Conservation (phyloP, 2,113 vertebrate genomes). For the Toxotes jaculatrix region DNA sequence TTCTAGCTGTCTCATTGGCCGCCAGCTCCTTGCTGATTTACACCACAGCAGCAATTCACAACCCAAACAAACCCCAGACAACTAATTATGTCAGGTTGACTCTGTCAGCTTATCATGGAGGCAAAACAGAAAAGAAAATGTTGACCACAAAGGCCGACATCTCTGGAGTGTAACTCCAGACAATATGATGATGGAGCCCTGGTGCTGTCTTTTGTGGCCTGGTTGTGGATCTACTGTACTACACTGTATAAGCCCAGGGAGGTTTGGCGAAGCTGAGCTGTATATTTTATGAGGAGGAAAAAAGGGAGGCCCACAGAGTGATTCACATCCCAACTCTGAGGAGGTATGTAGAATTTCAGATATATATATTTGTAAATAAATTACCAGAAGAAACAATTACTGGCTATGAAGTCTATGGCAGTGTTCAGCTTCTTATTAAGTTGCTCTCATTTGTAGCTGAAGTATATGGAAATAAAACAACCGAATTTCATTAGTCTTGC, state of each 20-base stretch:
- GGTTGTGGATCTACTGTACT: slow-evolving; percentile 30
- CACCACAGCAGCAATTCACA: slow-evolving; percentile 65
- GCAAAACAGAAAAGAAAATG: slow-evolving; percentile 60
- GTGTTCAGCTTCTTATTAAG: neutral
- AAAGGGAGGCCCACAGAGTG: slow-evolving; percentile 4
- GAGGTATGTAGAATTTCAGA: slow-evolving; percentile 4
- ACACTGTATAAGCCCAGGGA: slow-evolving; percentile 20
- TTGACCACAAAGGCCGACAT: slow-evolving; percentile 51
- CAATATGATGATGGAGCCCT: slow-evolving; percentile 26
- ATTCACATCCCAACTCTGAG: neutral
- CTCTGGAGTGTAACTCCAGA: slow-evolving; percentile 48
- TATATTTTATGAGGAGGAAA: slow-evolving; percentile 18
- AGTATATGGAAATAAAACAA: no score
- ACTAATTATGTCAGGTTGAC: slow-evolving; percentile 70
- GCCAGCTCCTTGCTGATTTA: slow-evolving; percentile 75
- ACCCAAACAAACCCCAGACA: slow-evolving; percentile 72
- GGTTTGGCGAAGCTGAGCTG: slow-evolving; percentile 34
- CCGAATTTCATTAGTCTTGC: no score
- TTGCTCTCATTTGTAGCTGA: neutral
- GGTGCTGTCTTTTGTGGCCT: slow-evolving; percentile 45
- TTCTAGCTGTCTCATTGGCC: slow-evolving; percentile 63
- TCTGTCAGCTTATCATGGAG: slow-evolving; percentile 68
- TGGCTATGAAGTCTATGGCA: neutral
- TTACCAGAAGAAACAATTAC: slow-evolving; percentile 1
- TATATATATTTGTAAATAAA: slow-evolving; percentile 22